Evolutionary conservation across 2,888 invertebrate genomes (phyloP), one percentile per base, ranked within the genome.

Genomic region (Cremastobaeus sp.): DNA sequence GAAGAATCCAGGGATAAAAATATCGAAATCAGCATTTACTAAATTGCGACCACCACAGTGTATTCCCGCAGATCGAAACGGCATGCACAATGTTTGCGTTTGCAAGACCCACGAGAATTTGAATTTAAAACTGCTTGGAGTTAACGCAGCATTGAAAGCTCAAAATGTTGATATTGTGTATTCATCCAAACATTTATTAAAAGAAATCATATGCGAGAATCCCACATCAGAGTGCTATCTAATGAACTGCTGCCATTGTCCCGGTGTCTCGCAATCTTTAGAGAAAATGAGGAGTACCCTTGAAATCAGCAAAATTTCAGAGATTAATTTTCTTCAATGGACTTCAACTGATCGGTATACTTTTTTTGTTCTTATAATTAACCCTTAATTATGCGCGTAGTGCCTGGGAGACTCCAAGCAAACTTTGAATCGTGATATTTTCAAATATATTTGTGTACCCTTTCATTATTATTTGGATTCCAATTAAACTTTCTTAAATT

Each of bases 341-440:
- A 41, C 41, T 41, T 41, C 41, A 41, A 41, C 41, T n/a, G 41
- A 41, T 14, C 18, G 41, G 20, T 41, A 41, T 41, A 41, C 18
- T 20, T 20, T 41, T 41, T n/a, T n/a, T n/a, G n/a, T n/a, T n/a
- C n/a, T n/a, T n/a, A n/a, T n/a, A n/a, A n/a, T n/a, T n/a, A n/a
- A n/a, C n/a, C n/a, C n/a, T n/a, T n/a, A n/a, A n/a, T n/a, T n/a
- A n/a, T n/a, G n/a, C n/a, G n/a, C n/a, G n/a, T n/a, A n/a, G n/a
- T n/a, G n/a, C n/a, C n/a, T n/a, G n/a, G n/a, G n/a, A n/a, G n/a
- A n/a, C n/a, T n/a, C n/a, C n/a, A n/a, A n/a, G n/a, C n/a, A n/a
- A n/a, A n/a, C n/a, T n/a, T n/a, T n/a, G n/a, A n/a, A n/a, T n/a
- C n/a, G n/a, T n/a, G n/a, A n/a, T n/a, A n/a, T n/a, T n/a, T n/a